phyloP scores from a whole-genome alignment of 2,797 vertebrate genomes.

The Falco biarmicus region DNA sequence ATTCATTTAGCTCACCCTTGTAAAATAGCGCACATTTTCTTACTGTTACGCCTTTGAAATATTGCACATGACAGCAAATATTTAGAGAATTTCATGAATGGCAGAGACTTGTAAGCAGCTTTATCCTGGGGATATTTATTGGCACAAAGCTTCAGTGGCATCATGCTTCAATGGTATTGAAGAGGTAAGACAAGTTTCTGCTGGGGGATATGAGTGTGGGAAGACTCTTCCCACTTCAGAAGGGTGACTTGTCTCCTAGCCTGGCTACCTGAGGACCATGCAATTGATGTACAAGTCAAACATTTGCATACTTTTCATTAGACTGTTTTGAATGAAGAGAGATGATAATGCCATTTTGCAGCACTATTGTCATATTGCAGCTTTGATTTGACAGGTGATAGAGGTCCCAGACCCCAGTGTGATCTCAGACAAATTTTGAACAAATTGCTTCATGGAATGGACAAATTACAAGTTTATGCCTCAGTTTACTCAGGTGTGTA shows the following conservation, averaged over 20 bases:
- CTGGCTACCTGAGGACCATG: background rate
- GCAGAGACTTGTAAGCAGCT: background rate
- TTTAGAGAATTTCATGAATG: slow-evolving; percentile 49
- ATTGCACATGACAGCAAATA: background rate
- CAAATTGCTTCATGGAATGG: background rate
- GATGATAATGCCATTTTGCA: background rate
- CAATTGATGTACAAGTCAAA: background rate
- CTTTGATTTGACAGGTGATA: background rate
- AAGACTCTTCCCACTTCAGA: background rate
- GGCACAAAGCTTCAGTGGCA: background rate
- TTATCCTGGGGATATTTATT: slow-evolving; percentile 25
- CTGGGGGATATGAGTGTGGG: background rate
- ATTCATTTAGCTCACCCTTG: slow-evolving; percentile 6
- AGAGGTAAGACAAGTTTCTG: slow-evolving; percentile 13
- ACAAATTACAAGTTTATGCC: background rate
- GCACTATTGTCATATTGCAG: background rate
- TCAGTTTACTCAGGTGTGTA: background rate
- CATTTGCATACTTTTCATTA: background rate
- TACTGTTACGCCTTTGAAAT: slow-evolving; percentile 43
- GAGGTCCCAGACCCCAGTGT: background rate
- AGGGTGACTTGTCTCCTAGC: background rate
- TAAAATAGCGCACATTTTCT: slow-evolving; percentile 25
- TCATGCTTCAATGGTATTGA: background rate
- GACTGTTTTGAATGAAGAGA: background rate
- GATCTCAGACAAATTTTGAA: background rate